phyloP scores from a whole-genome alignment of 2,888 invertebrate species.

The Brassicogethes aeneus region DNA sequence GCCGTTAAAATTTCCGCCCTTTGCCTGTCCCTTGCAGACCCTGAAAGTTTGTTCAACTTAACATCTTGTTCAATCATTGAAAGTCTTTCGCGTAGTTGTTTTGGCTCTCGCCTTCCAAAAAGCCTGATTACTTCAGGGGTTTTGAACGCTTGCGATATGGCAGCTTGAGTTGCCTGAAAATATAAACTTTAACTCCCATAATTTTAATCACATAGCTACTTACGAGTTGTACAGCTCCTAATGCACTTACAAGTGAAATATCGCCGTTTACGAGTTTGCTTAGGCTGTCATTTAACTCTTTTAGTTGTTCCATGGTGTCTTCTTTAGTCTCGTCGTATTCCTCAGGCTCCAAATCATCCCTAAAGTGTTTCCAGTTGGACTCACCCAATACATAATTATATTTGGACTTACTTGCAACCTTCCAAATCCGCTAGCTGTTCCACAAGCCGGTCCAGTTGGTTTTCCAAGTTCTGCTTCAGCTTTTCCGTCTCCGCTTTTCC shows the following conservation, averaged over 20 bases:
- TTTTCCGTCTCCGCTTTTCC: conserved; percentile 54
- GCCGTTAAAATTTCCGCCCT: conserved; percentile 46
- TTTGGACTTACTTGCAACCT: conserved; percentile 49
- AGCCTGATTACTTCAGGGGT: conserved; percentile 65
- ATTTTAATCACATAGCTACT: conserved; percentile 14
- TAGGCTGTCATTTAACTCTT: conserved; percentile 57
- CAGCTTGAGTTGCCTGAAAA: conserved; percentile 59
- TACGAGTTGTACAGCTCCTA: conserved; percentile 59
- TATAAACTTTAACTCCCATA: neutral
- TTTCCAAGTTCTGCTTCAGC: conserved; percentile 54
- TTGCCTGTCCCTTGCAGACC: conserved; percentile 44
- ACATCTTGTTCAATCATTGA: conserved; percentile 50
- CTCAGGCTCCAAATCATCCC: conserved; percentile 51
- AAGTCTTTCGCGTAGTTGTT: conserved; percentile 51
- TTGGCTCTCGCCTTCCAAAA: conserved; percentile 62
- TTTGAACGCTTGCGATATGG: conserved; percentile 64
- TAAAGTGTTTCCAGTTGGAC: conserved; percentile 27
- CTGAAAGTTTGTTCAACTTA: conserved; percentile 50
- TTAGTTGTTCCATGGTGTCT: conserved; percentile 62
- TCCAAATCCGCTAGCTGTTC: conserved; percentile 63
- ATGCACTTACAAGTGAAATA: conserved; percentile 54
- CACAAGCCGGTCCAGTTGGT: conserved; percentile 58
- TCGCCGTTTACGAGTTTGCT: conserved; percentile 57
- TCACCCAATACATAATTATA: conserved; percentile 1
- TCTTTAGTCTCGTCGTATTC: conserved; percentile 61